Base-by-base conservation (phyloP, 1,140 invertebrate species). In the Drosophila pseudoananassae region DNA sequence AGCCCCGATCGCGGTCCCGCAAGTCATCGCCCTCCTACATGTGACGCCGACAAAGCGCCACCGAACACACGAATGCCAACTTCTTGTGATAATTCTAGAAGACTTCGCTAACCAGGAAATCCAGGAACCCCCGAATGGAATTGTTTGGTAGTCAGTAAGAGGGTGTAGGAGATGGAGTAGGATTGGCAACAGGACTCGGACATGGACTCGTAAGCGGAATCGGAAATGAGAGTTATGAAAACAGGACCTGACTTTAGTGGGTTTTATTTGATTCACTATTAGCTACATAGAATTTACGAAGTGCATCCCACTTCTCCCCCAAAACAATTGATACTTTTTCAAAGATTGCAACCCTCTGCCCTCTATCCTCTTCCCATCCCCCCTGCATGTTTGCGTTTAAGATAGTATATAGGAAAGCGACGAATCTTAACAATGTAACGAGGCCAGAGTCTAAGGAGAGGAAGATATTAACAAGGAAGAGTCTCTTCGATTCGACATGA, bases 11-110 rank as follows among this genome's bases (percentile, higher is more conserved):
- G 8, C 71, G 90, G 14, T 91, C 90, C 6, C 63, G 90, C 3
- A 91, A 90, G 65, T 91, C 90, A 6, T 91, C 90, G 31, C 90
- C 90, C 9, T 91, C 90, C 45, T 81, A 78, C 31, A 91, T 91
- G 75, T 91, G 90, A 91, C 84, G 71, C 68, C 82, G 80, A 72
- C 80, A 66, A 65, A 78, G 76, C 68, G 72, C 78, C 71, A 83
- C 29, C 36, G 61, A 74, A 61, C 56, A 60, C 45, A 65, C 52
- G 33, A 72, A 65, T 75, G 71, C 70, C 71, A 75, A 75, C 71
- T 75, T 75, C 72, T 75, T 75, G 71, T 74, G 59, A 56, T 75
- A 75, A 75, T 56, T 57, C 29, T 36, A 56, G 40, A 46, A 73
- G 66, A 70, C 66, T 70, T 70, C 51, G 40, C 40, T 43, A 43